Base-by-base conservation (phyloP, 1,140 invertebrate genomes). In the Pissodes strobi region DNA sequence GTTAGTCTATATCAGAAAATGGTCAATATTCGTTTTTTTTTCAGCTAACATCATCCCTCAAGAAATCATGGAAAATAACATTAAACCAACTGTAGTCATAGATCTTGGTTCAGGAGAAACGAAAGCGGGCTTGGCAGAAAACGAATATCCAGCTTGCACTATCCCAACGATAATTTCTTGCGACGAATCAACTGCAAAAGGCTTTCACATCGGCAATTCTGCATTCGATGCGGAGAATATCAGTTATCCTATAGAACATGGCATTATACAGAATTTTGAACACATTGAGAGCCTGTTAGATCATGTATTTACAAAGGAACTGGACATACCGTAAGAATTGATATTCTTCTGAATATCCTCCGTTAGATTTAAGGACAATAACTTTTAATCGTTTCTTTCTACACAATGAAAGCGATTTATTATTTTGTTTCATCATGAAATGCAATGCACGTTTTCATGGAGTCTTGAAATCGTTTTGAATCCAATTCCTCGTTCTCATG, bases 261-360 rank as follows among this genome's bases (percentile, higher is more conserved):
- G 62, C 19, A 23, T 55, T 21, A 41, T 68, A 4, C 21, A 64
- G 15, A 61, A 65, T 41, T 68, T 22, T 21, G 66, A 68, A 21
- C 39, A 53, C 2, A 22, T 68, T 19, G 46, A 45, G 52, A 55
- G 12, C 25, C 27, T 65, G 1, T 55, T 57, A 4, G 48, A 57
- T 12, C 41, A 60, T 23, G 27, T 64, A 15, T 68, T 58, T 15
- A n/a, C 6, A 12, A 39, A 51, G 0, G 25, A 57, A 51, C 27
- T 68, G 10, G 10, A 43, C 9, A 19, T 61, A 43, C 39, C 22
- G 48, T 62, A 21, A 38, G 51, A 3, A 34, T n/a, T n/a, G n/a
- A n/a, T n/a, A n/a, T n/a, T n/a, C n/a, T n/a, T n/a, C n/a, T n/a
- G n/a, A n/a, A n/a, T n/a, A n/a, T n/a, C n/a, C n/a, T n/a, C n/a